These are phyloP conservation scores for Brachyrhaphis roseni DNA, from an alignment of 2,797 vertebrate species.

Conservation along the genomic window DNA sequence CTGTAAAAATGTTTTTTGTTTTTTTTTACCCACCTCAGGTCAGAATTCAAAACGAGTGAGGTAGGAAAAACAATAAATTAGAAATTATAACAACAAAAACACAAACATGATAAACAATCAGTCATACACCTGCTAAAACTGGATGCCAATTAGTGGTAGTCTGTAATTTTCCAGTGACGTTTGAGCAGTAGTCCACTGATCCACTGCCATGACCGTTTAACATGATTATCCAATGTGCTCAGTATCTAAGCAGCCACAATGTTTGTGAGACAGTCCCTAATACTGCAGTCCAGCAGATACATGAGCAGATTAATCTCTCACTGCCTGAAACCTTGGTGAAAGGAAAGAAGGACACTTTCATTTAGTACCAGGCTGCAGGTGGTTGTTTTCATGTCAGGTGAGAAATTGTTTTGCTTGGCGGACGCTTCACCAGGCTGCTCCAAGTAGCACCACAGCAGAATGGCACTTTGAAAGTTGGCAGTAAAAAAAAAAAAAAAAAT, in stretches of 20 bases:
- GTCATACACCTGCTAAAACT: constrained; percentile 17
- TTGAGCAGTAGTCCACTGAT: not conserved
- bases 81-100: constrained; percentile 2
- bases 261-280: constrained; percentile 16
- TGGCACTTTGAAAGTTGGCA: constrained; percentile 68
- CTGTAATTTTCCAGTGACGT: constrained; percentile 26
- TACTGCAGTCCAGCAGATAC: constrained; percentile 24
- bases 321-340: constrained; percentile 41
- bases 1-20: constrained; percentile 39
- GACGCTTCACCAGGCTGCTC: constrained; percentile 33
- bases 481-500: constrained; percentile 29
- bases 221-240: constrained; percentile 23
- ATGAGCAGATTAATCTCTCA: constrained; percentile 54
- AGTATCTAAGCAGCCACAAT: constrained; percentile 18
- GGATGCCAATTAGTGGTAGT: constrained; percentile 4
- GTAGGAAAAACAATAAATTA: constrained; percentile 75
- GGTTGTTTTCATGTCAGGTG: constrained; percentile 27
- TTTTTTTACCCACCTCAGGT: constrained; percentile 29
- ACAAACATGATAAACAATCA: constrained; percentile 20
- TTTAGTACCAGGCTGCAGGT: constrained; percentile 31
- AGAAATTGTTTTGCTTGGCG: constrained; percentile 30
- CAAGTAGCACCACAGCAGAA: constrained; percentile 49
- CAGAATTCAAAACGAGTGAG: constrained; percentile 68
- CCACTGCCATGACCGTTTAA: constrained; percentile 23
- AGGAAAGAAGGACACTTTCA: constrained; percentile 66